Percentiles rank a stretch among this genome's conserved stretches.
Evolutionary conservation across 2,113 vertebrate genomes (phyloP).

Genomic region (Solenodon paradoxus): DNA sequence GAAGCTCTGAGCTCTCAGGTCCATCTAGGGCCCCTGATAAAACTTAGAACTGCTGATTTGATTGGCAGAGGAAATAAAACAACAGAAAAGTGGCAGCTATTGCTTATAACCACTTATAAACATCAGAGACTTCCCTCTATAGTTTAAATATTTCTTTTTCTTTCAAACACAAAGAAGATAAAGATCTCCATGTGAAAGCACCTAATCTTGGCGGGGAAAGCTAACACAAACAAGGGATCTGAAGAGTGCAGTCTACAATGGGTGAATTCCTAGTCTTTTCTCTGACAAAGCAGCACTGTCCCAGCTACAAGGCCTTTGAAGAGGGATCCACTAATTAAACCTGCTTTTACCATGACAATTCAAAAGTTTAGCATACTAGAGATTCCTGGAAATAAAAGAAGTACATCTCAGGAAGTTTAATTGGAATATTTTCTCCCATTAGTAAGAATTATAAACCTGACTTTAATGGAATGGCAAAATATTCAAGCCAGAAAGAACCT

Average conservation of each 20-base stretch:
- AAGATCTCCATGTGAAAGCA: slow-evolving; percentile 30
- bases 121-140: not conserved
- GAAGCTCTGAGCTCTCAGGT: slow-evolving; percentile 5
- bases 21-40: slow-evolving; percentile 39
- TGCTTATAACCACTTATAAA: slow-evolving; percentile 33
- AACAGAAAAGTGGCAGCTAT: slow-evolving; percentile 43
- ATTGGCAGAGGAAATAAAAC: slow-evolving; percentile 50
- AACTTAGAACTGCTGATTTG: slow-evolving; percentile 48
- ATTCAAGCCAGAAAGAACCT: not conserved
- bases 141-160: slow-evolving; percentile 49
- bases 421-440: not conserved
- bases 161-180: slow-evolving; percentile 43
- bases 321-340: slow-evolving; percentile 35
- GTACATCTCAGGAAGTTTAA: not conserved
- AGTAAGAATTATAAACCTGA: slow-evolving; percentile 5
- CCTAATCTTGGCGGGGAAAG: slow-evolving; percentile 45
- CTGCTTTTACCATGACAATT: not conserved
- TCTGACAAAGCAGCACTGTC: slow-evolving; percentile 13
- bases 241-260: slow-evolving; percentile 11
- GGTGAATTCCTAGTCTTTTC: slow-evolving; percentile 16
- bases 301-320: not conserved
- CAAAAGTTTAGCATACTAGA: slow-evolving; percentile 8
- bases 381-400: not conserved
- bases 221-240: slow-evolving; percentile 51
- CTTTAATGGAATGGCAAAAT: not conserved